Evolutionary conservation across 2,113 vertebrate species (phyloP).

Genomic region (Hiodon tergisus): DNA sequence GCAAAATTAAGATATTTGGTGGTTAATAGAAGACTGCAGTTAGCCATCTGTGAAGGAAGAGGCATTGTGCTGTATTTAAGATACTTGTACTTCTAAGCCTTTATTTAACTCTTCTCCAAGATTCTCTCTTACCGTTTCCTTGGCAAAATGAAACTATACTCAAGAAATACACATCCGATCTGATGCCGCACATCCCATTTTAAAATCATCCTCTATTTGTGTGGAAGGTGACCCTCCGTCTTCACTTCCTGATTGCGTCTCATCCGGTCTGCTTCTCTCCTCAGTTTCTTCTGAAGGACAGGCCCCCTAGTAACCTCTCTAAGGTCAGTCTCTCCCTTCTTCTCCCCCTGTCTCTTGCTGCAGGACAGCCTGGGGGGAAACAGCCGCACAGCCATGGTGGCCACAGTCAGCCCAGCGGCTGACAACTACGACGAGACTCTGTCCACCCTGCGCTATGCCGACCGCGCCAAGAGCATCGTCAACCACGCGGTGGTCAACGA

Average conservation of each 20-base stretch:
- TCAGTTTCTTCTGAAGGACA: background rate
- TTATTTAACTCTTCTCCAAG: background rate
- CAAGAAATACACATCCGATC: too few species aligned
- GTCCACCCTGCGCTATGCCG: slow-evolving; percentile 83
- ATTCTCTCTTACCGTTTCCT: background rate
- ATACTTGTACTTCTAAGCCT: background rate
- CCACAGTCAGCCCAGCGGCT: slow-evolving; percentile 83
- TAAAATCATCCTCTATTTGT: too few species aligned
- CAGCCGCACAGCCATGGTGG: slow-evolving; percentile 92
- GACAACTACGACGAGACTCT: slow-evolving; percentile 92
- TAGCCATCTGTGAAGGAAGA: background rate
- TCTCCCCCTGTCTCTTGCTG: background rate
- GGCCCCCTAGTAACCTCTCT: background rate
- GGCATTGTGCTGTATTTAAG: slow-evolving; percentile 3
- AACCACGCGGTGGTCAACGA: slow-evolving; percentile 92
- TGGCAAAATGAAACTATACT: too few species aligned
- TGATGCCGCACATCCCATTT: too few species aligned
- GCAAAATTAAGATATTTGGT: background rate
- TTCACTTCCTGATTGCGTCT: too few species aligned
- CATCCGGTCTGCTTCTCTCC: too few species aligned
- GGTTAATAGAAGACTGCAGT: background rate
- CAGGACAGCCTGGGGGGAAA: slow-evolving; percentile 90
- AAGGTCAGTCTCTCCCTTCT: background rate
- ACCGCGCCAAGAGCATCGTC: slow-evolving; percentile 87
- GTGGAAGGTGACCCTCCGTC: too few species aligned